A percentile compares a stretch with the other conserved stretches of the same genome.
phyloP scores from a whole-genome alignment of 2,113 vertebrate species.

The Garra rufa region DNA sequence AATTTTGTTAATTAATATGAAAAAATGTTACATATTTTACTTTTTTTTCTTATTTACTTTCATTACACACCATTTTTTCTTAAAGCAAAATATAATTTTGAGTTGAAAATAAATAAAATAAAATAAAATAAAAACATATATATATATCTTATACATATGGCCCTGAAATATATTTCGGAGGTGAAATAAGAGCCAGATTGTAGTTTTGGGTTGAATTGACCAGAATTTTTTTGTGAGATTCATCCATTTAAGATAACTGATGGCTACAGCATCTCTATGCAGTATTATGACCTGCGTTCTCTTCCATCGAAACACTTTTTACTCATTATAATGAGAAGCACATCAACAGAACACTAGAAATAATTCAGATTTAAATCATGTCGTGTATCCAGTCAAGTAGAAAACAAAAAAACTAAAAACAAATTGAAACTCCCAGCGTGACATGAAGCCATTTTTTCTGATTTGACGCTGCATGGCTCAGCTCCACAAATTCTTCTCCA shows the following conservation, averaged over 20 bases:
- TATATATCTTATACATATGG: no score
- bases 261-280: not conserved
- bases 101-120: no score
- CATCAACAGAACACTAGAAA: not conserved
- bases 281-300: not conserved
- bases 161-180: not conserved
- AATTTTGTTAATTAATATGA: no score
- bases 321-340: not conserved
- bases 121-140: no score
- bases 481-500: not conserved
- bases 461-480: no score
- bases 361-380: not conserved
- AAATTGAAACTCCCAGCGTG: not conserved
- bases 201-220: not conserved
- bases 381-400: not conserved
- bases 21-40: no score
- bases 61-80: no score
- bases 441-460: not conserved
- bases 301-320: not conserved
- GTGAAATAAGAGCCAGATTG: not conserved
- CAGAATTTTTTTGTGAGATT: not conserved
- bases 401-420: not conserved
- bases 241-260: not conserved
- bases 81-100: no score
- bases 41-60: no score